phyloP scores from a whole-genome alignment of 2,113 vertebrate genomes.

The Nannobrachium achirus region DNA sequence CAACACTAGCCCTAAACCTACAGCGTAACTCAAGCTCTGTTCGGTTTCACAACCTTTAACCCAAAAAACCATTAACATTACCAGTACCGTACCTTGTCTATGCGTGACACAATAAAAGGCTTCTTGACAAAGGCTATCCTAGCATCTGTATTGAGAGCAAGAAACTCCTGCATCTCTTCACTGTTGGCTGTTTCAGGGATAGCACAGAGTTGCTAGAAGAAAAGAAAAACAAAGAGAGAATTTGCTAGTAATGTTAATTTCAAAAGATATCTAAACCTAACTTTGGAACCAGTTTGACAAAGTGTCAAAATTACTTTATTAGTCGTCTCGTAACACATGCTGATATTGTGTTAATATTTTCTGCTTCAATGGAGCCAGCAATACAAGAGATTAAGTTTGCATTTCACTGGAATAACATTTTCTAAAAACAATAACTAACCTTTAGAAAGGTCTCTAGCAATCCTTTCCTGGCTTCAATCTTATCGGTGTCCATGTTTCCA shows the following conservation, averaged over 20 bases:
- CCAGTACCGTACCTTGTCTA: constrained; percentile 87
- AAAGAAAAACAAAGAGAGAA: background rate
- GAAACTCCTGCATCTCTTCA: constrained; percentile 96
- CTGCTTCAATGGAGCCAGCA: no score
- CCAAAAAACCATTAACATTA: background rate
- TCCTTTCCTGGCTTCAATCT: constrained; percentile 94
- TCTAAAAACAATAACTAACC: constrained; percentile 71
- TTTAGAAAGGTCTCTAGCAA: constrained; percentile 93
- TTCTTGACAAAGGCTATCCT: constrained; percentile 97
- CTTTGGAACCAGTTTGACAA: no score
- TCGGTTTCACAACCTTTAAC: no score
- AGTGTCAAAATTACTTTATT: no score
- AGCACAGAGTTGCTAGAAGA: constrained; percentile 87
- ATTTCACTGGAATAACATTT: constrained; percentile 1
- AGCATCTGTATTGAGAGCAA: constrained; percentile 95
- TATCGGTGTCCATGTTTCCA: constrained; percentile 98
- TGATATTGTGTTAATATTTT: background rate
- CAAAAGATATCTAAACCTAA: no score
- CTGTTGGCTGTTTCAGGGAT: constrained; percentile 92
- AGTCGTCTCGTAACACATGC: background rate
- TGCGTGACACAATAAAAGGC: constrained; percentile 91
- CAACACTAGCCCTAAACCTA: no score
- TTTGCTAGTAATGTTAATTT: no score
- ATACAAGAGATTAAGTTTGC: background rate
- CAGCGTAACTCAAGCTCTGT: no score